Evolutionary conservation across 2,113 vertebrate genomes (phyloP), one percentile per base, ranked within the genome.

Genomic region (Sinocyclocheilus maitianheensis): DNA sequence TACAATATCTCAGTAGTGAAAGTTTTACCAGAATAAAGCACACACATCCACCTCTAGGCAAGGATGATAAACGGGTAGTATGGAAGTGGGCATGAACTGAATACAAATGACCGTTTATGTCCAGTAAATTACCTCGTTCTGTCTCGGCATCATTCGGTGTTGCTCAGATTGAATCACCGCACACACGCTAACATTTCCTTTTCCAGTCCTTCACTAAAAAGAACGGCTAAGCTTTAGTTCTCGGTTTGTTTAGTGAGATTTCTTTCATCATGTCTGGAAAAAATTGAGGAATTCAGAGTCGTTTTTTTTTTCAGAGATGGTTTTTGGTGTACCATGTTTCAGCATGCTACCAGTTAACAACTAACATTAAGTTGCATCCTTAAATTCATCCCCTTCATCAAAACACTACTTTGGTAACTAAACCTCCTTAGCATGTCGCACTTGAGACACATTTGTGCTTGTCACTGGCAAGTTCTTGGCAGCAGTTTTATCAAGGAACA

Each of bases 71-170:
- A 80, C n/a, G 22, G 51, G 20, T 34, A 46, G 48, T 72, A 72
- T 80, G 65, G 12, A 22, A 80, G 24, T 14, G 60, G 43, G 77
- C 69, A 34, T 26, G 65, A 58, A 55, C 77, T 18, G 77, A 86
- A 81, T 86, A 74, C 77, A 72, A 74, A 75, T 86, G 30, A 22
- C 2, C 51, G 3, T 80, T 40, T 71, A 74, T 81, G 60, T 71
- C 51, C 65, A 81, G 37, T 74, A 69, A 65, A 24, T 24, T 26
- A 18, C 20, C 20, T 26, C 9, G 26, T 37, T 62, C 30, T 55
- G 40, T 51, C 14, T 79, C 53, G 62, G 16, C 65, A 71, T 71
- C 65, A 53, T 48, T 83, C 10, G 1, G 11, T 20, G 11, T 20
- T 2, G 8, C 26, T 77, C 78, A 63, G 78, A 24, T 46, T 80